These are phyloP conservation scores for Patella ulyssiponensis DNA, from an alignment of 2,888 invertebrate genomes.

Conservation along the genomic window DNA sequence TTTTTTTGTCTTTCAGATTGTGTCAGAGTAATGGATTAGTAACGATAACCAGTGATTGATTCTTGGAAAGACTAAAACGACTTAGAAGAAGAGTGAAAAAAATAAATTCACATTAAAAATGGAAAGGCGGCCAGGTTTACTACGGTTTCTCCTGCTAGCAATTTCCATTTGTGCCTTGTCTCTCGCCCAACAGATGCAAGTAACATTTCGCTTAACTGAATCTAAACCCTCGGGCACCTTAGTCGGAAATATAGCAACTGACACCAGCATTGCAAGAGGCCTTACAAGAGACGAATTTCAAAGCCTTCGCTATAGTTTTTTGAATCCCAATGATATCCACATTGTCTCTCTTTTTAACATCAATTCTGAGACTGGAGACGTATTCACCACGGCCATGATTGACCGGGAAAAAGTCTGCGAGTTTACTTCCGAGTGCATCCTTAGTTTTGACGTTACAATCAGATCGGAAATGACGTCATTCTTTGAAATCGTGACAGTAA, in stretches of 20 bases:
- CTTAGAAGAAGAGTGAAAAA: neutral
- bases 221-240: constrained; percentile 42
- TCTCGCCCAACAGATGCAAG: constrained; percentile 14
- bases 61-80: neutral
- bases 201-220: constrained; percentile 42
- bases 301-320: constrained; percentile 35
- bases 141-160: neutral
- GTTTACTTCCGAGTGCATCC: constrained; percentile 41
- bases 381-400: constrained; percentile 46
- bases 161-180: constrained; percentile 10
- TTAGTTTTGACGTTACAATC: constrained; percentile 47
- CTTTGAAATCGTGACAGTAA: constrained; percentile 40
- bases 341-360: constrained; percentile 43
- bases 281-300: constrained; percentile 30
- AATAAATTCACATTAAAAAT: neutral
- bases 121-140: neutral
- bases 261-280: constrained; percentile 37
- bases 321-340: constrained; percentile 35
- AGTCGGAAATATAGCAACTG: constrained; percentile 49
- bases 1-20: constrained; percentile 2
- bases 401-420: constrained; percentile 54
- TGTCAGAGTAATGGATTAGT: constrained; percentile 3
- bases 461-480: constrained; percentile 34
- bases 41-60: neutral
- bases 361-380: constrained; percentile 42